A percentile compares a stretch with the other conserved stretches of the same genome.
Conservation (phyloP, 2,113 vertebrate genomes). For the Shinisaurus crocodilurus region DNA sequence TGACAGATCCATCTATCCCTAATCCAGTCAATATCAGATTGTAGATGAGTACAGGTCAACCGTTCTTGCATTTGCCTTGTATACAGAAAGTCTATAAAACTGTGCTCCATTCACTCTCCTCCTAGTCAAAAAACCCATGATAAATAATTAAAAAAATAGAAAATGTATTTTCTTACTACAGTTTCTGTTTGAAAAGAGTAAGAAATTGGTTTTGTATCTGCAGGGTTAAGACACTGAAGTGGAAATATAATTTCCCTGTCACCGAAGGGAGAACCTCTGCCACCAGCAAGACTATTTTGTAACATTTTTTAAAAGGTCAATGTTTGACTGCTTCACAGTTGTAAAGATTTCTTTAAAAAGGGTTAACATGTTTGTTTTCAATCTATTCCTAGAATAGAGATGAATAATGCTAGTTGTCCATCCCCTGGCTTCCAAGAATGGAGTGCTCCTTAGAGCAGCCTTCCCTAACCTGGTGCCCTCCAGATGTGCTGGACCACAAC, state of each 20-base stretch:
- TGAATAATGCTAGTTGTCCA: slow-evolving; percentile 73
- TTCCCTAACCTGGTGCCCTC: not conserved
- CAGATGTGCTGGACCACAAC: not conserved
- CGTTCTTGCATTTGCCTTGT: not conserved
- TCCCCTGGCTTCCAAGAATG: slow-evolving; percentile 74
- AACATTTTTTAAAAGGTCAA: slow-evolving; percentile 62
- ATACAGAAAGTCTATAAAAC: slow-evolving; percentile 49
- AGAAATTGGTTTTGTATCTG: slow-evolving; percentile 51
- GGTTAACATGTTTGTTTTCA: slow-evolving; percentile 72
- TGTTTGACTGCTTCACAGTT: slow-evolving; percentile 60
- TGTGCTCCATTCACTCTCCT: slow-evolving; percentile 47
- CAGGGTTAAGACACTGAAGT: slow-evolving; percentile 47
- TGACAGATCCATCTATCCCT: too few species aligned
- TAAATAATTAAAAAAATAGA: slow-evolving; percentile 62
- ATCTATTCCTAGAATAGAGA: slow-evolving; percentile 87
- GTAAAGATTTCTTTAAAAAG: slow-evolving; percentile 73
- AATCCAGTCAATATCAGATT: not conserved
- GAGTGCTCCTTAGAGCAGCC: slow-evolving; percentile 42
- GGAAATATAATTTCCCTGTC: slow-evolving; percentile 63
- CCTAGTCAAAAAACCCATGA: slow-evolving; percentile 59
- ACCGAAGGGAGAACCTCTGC: slow-evolving; percentile 57
- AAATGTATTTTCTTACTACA: slow-evolving; percentile 49
- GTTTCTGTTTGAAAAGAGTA: slow-evolving; percentile 66
- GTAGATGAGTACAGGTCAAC: not conserved
- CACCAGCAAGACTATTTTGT: slow-evolving; percentile 53